Base-by-base conservation (phyloP, 2,113 vertebrate genomes). In the Nothoprocta pentlandii region DNA sequence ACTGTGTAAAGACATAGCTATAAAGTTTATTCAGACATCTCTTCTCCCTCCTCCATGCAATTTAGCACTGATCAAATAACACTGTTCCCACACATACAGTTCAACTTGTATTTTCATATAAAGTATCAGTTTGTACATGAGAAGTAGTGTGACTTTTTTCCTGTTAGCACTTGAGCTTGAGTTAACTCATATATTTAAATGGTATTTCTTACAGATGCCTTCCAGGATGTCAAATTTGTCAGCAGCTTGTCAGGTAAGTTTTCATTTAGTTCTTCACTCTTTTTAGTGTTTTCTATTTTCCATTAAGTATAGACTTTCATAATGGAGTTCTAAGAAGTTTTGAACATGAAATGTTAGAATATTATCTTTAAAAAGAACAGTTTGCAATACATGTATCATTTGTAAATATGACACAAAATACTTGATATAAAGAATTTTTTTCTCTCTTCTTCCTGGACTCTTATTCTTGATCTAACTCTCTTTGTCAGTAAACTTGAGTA, bases 151-250 rank as follows among this genome's bases (percentile, higher is more conserved):
- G 20, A 81, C 6, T 44, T 25, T 17, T 20, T 23, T 49, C 8
- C n/a, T 23, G 10, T 23, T 44, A 17, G 63, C 62, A 41, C 2
- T 32, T 34, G 67, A 87, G 6, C 25, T 56, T 51, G 47, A 64
- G 7, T 74, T 93, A 80, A 80, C 19, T 84, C 15, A 39, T 30
- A 22, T 47, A 36, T 97, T 85, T 41, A 77, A 93, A 69, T 58
- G 54, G 28, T 95, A 96, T 69, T 94, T 95, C 87, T 92, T 97
- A 47, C 94, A 99, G 99, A 98, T 99, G 99, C 97, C 99, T 99
- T 98, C 99, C 99, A 98, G 99, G 99, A 99, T 99, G 99, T 97
- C 99, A 99, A 93, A 99, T 99, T 96, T 99, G 99, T 97, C 99
- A 99, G 96, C 99, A 99, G 91, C 98, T 99, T 64, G 99, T 99